Conservation (phyloP, 2,113 vertebrate species). For the Falco punctatus region DNA sequence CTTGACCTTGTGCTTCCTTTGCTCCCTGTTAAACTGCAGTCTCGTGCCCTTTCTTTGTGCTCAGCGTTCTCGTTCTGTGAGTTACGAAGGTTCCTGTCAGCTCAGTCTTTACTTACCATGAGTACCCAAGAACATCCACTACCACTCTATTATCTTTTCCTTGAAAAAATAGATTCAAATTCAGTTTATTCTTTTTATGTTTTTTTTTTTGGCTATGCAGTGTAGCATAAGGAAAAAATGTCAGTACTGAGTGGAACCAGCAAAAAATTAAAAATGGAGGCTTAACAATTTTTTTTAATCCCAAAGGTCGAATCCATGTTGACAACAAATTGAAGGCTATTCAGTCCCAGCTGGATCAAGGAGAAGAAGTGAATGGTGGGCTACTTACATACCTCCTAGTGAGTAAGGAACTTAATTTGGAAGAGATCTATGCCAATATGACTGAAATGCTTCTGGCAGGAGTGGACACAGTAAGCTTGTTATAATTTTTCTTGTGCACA, state of each 20-base stretch:
- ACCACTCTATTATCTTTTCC: neutral
- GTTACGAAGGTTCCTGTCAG: neutral
- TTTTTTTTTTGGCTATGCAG: neutral
- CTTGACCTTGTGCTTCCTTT: neutral
- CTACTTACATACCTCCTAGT: slow-evolving; percentile 87
- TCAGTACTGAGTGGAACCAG: neutral
- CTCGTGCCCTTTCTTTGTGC: neutral
- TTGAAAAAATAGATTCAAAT: neutral
- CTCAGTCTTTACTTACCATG: neutral
- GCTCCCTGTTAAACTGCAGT: neutral
- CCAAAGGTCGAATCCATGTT: slow-evolving; percentile 87
- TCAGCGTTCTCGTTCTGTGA: neutral
- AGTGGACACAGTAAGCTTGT: slow-evolving; percentile 85
- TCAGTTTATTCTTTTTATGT: neutral
- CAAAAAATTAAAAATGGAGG: neutral
- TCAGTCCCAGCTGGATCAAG: slow-evolving; percentile 75
- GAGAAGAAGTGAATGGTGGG: slow-evolving; percentile 82
- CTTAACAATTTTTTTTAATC: slow-evolving; percentile 6
- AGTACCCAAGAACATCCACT: neutral
- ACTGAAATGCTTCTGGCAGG: slow-evolving; percentile 95
- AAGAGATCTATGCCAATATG: slow-evolving; percentile 93
- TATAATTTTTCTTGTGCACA: neutral
- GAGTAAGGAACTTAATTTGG: slow-evolving; percentile 84
- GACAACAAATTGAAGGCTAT: slow-evolving; percentile 83
- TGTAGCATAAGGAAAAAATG: neutral